phyloP scores from a whole-genome alignment of 2,797 vertebrate species.

The Acanthopagrus latus region DNA sequence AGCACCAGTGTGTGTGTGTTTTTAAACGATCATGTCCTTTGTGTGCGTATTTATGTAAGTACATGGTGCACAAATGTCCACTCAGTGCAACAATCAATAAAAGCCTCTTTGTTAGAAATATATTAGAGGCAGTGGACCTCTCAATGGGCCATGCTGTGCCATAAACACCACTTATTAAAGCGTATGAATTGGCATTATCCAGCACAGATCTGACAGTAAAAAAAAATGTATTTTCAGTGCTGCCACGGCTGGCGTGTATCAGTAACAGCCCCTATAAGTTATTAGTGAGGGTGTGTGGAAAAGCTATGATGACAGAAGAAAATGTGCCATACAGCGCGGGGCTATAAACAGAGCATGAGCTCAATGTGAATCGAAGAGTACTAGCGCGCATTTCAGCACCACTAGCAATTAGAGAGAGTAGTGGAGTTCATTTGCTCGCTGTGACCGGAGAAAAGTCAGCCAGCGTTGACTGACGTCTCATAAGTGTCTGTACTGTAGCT shows the following conservation, averaged over 20 bases:
- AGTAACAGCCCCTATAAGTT: conserved; percentile 69
- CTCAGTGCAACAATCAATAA: conserved; percentile 62
- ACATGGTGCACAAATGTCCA: conserved; percentile 41
- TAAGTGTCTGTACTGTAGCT: conserved; percentile 15
- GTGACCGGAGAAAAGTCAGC: conserved; percentile 34
- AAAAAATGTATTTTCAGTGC: conserved; percentile 58
- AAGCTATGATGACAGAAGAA: conserved; percentile 68
- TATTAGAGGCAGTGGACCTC: conserved; percentile 55
- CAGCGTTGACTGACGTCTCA: conserved; percentile 40
- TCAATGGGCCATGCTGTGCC: conserved; percentile 48
- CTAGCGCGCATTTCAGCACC: conserved; percentile 39
- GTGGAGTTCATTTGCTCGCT: conserved; percentile 39
- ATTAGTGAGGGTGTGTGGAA: conserved; percentile 68
- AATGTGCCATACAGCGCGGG: conserved; percentile 42
- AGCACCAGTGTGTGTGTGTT: not conserved
- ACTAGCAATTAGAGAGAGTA: conserved; percentile 36
- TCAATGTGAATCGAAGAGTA: conserved; percentile 37
- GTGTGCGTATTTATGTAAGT: conserved; percentile 25
- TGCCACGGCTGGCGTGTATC: conserved; percentile 62
- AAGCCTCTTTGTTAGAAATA: conserved; percentile 68
- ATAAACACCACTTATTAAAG: conserved; percentile 80
- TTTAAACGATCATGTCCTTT: conserved; percentile 16
- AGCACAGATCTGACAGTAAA: conserved; percentile 65
- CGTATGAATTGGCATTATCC: conserved; percentile 66
- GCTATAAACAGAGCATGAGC: conserved; percentile 60